Evolutionary conservation across 2,797 vertebrate species (phyloP), one percentile per base, ranked within the genome.

Genomic region (Staurois parvus): DNA sequence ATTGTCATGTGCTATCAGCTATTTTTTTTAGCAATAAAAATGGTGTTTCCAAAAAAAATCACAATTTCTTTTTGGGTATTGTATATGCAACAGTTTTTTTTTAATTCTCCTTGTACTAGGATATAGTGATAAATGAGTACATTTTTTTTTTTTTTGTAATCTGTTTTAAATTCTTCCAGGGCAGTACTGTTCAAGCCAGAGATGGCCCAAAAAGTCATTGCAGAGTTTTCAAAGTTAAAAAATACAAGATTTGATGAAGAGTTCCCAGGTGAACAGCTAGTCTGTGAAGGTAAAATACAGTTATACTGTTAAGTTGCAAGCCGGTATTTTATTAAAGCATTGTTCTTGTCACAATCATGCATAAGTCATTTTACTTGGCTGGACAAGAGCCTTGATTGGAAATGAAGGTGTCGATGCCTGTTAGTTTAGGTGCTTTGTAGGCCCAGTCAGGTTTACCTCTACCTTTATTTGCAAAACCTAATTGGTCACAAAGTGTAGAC

Each of bases 211-310:
- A 94, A 92, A 72, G 90, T 96, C 64, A 90, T 99, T 83, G 96
- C 97, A 59, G 95, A 96, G 83, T 94, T 96, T 83, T 97, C 94
- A 73, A 89, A 96, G 76, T 85, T 98, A 72, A 97, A 92, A 91
- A 95, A 90, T 0, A 76, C 97, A 0, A 89, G 94, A 26, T 99
- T 99, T 91, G 92, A 94, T 87, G 96, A 97, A 91, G 92, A 88
- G 85, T 99, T 99, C 92, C 91, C 94, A 75, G 95, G 96, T 79
- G 98, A 99, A 79, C 95, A 97, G 37, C 87, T 90, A 21, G 90
- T 96, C 67, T 92, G 93, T 76, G 98, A 99, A 93, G 93, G 98
- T 99, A 93, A 88, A 28, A 32, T 0, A 24, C 24, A 48, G 30
- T 8, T 17, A 19, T 10, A 21, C 7, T 24, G 45, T 30, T 11